Evolutionary conservation across 2,797 vertebrate species (phyloP).

Genomic region (Diglossa cyanea): DNA sequence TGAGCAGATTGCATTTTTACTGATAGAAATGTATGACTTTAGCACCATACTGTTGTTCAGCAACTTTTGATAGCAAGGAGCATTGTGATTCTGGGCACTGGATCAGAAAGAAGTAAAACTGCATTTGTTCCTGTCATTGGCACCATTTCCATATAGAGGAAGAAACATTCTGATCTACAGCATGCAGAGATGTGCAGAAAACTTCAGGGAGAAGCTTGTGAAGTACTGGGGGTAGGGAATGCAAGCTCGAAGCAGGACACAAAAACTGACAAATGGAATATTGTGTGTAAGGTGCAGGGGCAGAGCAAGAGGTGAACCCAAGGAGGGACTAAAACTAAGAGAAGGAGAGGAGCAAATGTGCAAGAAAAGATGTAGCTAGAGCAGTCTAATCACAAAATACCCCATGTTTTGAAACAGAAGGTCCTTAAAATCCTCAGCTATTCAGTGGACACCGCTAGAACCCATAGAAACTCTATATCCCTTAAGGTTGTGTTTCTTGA

Average conservation of each 20-base stretch:
- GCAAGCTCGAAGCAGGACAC: background rate
- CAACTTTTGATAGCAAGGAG: slow-evolving; percentile 5
- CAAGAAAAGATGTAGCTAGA: background rate
- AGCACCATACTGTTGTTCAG: slow-evolving; percentile 16
- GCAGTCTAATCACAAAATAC: background rate
- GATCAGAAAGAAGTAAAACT: slow-evolving; percentile 1
- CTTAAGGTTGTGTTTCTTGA: background rate
- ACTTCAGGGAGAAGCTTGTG: background rate
- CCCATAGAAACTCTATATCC: background rate
- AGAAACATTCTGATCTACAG: background rate
- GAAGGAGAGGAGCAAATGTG: background rate
- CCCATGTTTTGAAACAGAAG: background rate
- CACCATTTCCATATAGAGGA: background rate
- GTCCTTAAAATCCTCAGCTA: background rate
- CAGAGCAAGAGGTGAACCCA: background rate
- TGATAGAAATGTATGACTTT: background rate
- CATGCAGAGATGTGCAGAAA: background rate
- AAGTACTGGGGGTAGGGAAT: background rate
- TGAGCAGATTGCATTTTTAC: slow-evolving; percentile 49
- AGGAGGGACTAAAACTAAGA: background rate
- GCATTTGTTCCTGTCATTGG: background rate
- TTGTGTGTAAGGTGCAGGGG: background rate
- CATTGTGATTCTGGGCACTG: slow-evolving; percentile 30
- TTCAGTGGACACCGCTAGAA: background rate
- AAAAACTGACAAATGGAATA: background rate